A percentile compares a stretch with the other conserved stretches of the same genome.
Evolutionary conservation across 1,140 invertebrate genomes (phyloP).

Genomic region (Stegodyphus mimosarum): DNA sequence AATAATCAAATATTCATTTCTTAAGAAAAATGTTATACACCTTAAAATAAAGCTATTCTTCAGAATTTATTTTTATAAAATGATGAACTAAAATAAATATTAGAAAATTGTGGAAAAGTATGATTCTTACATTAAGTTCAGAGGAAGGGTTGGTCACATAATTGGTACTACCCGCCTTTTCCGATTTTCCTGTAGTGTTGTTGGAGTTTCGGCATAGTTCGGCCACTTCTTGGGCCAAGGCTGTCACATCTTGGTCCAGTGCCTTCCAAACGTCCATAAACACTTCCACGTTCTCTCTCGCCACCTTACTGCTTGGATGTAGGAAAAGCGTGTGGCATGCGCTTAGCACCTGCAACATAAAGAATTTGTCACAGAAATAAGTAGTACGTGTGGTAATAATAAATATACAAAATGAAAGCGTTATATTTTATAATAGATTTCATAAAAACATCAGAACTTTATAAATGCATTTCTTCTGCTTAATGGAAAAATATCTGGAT

Average conservation of each 20-base stretch:
- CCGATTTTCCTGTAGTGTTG: slow-evolving; percentile 73
- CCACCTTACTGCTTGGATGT: slow-evolving; percentile 93
- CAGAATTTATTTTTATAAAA: too few species aligned
- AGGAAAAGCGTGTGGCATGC: slow-evolving; percentile 91
- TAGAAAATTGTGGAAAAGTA: too few species aligned
- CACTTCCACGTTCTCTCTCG: slow-evolving; percentile 96
- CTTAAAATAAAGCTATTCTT: too few species aligned
- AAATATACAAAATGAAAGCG: slow-evolving; percentile 4
- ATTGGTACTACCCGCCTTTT: too few species aligned
- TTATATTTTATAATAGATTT: neutral
- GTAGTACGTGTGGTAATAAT: neutral
- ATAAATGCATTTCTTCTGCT: neutral
- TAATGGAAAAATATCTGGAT: neutral
- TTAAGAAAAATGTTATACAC: too few species aligned
- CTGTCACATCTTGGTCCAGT: slow-evolving; percentile 85
- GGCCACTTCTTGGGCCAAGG: slow-evolving; percentile 88
- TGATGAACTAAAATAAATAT: too few species aligned
- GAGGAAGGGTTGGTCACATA: too few species aligned
- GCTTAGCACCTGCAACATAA: slow-evolving; percentile 81
- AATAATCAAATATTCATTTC: too few species aligned
- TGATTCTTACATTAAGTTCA: too few species aligned
- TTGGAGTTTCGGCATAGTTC: slow-evolving; percentile 82
- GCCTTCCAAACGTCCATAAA: slow-evolving; percentile 98
- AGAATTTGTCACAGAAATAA: neutral
- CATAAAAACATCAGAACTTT: neutral